Evolutionary conservation across 2,113 vertebrate species (phyloP).

Genomic region (Sorex araneus): DNA sequence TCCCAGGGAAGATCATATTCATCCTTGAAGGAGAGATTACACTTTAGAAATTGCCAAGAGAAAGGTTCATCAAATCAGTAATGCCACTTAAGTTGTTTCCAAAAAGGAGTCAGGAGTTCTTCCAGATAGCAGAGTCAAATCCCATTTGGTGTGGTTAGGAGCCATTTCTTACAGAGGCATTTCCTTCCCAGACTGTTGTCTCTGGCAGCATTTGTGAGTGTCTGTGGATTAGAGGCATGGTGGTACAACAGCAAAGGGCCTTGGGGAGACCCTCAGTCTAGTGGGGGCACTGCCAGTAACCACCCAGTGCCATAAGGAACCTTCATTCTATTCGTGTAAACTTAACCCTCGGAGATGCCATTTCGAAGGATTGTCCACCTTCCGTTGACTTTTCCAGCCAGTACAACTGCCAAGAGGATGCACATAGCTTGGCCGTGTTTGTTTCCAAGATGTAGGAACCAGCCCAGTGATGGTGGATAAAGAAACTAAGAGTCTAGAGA

Average conservation of each 20-base stretch:
- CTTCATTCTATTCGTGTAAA: too few species aligned
- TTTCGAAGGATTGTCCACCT: neutral
- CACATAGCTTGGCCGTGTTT: neutral
- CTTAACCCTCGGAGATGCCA: neutral
- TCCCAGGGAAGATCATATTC: neutral
- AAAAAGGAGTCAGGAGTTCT: neutral
- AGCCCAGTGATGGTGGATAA: neutral
- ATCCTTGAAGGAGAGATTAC: neutral
- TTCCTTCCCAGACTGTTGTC: neutral
- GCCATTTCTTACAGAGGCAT: neutral
- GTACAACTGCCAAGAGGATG: neutral
- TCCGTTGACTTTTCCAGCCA: neutral
- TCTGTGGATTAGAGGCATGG: neutral
- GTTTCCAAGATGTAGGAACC: neutral
- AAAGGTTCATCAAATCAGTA: neutral
- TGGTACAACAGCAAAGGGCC: neutral
- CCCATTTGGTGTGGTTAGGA: neutral
- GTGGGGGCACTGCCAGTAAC: fast-evolving
- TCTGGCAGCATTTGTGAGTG: neutral
- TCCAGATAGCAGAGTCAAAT: neutral
- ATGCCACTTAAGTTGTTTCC: neutral
- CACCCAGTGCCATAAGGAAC: neutral
- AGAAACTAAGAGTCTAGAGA: neutral
- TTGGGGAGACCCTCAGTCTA: neutral
- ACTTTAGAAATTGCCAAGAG: neutral